These are phyloP conservation scores for Triplophysa yarkandensis DNA, from an alignment of 2,797 vertebrate genomes.

Conservation along the genomic window DNA sequence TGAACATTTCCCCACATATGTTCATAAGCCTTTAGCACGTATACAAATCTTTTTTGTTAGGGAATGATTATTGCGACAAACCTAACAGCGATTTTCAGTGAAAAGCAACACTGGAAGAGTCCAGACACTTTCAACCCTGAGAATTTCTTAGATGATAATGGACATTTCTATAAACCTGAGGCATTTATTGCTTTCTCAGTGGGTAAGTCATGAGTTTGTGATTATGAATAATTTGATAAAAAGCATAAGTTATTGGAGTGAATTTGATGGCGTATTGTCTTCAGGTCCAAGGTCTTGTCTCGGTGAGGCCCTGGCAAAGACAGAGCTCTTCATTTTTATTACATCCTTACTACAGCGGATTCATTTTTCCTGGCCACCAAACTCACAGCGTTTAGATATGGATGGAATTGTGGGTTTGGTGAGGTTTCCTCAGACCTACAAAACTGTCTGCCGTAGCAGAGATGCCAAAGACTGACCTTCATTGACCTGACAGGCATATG, in stretches of 20 bases:
- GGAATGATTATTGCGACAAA: constrained; percentile 45
- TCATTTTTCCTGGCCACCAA: constrained; percentile 47
- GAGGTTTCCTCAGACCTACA: constrained; percentile 34
- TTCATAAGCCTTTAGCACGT: not conserved
- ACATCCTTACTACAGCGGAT: constrained; percentile 47
- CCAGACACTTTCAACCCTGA: constrained; percentile 48
- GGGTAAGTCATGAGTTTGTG: constrained; percentile 12
- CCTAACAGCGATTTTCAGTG: constrained; percentile 31
- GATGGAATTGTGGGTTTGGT: constrained; percentile 33
- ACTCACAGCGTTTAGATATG: constrained; percentile 5
- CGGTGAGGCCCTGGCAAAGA: constrained; percentile 47
- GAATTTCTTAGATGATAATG: constrained; percentile 53
- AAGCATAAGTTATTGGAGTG: not conserved
- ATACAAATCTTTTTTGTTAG: constrained; percentile 8
- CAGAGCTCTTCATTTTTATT: constrained; percentile 53
- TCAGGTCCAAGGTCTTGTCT: constrained; percentile 54
- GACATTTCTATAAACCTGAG: constrained; percentile 46
- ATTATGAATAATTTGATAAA: not conserved
- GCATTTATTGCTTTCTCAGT: constrained; percentile 45
- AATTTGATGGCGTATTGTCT: not conserved
- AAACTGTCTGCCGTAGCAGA: constrained; percentile 38
- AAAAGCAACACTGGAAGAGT: constrained; percentile 53
- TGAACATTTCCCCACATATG: no score
- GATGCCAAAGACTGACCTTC: constrained; percentile 4
- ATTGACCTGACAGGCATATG: not conserved